These are phyloP conservation scores for Vulpes vulpes DNA, from an alignment of 2,113 vertebrate species.

Conservation along the genomic window DNA sequence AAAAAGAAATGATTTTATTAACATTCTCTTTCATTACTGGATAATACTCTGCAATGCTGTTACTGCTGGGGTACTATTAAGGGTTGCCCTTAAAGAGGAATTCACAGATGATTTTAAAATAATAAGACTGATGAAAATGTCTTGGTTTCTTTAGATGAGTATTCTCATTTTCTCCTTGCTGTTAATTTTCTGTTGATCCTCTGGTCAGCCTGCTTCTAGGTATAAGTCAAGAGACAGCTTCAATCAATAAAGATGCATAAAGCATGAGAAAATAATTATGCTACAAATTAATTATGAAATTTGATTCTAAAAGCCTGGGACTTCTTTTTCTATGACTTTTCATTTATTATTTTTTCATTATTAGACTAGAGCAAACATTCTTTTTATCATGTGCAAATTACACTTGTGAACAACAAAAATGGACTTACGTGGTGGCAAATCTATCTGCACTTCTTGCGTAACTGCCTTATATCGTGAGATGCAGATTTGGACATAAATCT, in stretches of 20 bases:
- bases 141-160: constrained; percentile 53
- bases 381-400: background rate
- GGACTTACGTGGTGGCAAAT: background rate
- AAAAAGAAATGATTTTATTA: constrained; percentile 81
- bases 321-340: constrained; percentile 21
- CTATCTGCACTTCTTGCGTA: background rate
- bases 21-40: constrained; percentile 75
- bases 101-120: constrained; percentile 65
- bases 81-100: constrained; percentile 55
- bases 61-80: constrained; percentile 54
- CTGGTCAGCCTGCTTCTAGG: constrained; percentile 41
- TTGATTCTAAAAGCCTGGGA: constrained; percentile 47
- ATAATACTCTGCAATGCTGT: constrained; percentile 42
- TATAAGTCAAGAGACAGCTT: constrained; percentile 41
- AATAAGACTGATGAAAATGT: constrained; percentile 45
- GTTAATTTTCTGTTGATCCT: constrained; percentile 59
- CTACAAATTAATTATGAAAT: constrained; percentile 51
- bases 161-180: constrained; percentile 46
- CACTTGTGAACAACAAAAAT: background rate
- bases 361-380: background rate
- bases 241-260: constrained; percentile 39
- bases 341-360: constrained; percentile 1
- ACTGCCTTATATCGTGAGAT: background rate
- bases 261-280: constrained; percentile 54
- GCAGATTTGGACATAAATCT: background rate